Conservation (phyloP, 2,888 invertebrate species). For the Carterocephalus palaemon region DNA sequence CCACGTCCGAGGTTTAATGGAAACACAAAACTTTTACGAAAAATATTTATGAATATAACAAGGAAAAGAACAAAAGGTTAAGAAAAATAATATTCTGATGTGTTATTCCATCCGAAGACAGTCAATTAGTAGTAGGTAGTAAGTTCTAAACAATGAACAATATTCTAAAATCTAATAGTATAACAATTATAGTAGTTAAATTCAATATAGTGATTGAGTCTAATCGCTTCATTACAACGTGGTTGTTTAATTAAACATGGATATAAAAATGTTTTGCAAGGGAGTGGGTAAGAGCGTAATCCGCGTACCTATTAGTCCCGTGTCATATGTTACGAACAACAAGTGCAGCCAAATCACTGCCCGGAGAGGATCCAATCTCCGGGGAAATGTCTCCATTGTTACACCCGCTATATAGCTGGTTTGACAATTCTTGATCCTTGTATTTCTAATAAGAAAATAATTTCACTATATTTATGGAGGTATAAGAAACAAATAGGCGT, state of each 20-base stretch:
- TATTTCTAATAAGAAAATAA: too few species aligned
- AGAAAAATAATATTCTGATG: too few species aligned
- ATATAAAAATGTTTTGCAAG: conserved; percentile 20
- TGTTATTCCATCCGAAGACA: too few species aligned
- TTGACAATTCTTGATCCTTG: conserved; percentile 49
- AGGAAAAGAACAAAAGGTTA: too few species aligned
- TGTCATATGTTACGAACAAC: conserved; percentile 61
- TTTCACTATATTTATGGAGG: too few species aligned
- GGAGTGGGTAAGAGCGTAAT: conserved; percentile 42
- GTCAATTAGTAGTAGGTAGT: too few species aligned
- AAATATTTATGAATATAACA: not conserved
- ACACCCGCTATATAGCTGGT: conserved; percentile 39
- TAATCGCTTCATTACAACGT: conserved; percentile 10
- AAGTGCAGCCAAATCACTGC: conserved; percentile 74
- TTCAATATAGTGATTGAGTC: too few species aligned
- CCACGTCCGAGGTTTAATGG: conserved; percentile 1
- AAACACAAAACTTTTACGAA: conserved; percentile 1
- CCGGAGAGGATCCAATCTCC: conserved; percentile 61
- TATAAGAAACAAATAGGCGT: too few species aligned
- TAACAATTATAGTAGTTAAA: too few species aligned
- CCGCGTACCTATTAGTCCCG: conserved; percentile 57
- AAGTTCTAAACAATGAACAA: too few species aligned
- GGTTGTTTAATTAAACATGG: conserved; percentile 16
- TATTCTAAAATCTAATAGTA: too few species aligned
- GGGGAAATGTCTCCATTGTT: conserved; percentile 55